phyloP scores from a whole-genome alignment of 2,113 vertebrate genomes.

The Recurvirostra avosetta region DNA sequence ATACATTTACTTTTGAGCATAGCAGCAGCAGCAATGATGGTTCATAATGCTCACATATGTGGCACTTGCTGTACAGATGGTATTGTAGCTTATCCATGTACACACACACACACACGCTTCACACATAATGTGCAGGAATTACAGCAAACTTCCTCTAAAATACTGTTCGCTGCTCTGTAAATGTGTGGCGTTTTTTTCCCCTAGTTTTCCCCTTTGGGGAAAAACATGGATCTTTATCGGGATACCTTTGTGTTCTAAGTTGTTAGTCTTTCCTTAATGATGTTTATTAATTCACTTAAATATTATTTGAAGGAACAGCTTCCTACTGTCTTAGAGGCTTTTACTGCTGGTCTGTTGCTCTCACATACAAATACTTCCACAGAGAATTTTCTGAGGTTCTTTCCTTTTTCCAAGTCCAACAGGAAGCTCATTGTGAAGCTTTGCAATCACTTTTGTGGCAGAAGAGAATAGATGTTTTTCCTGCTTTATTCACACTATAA shows the following conservation, averaged over 20 bases:
- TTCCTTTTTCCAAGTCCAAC: conserved; percentile 50
- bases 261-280: neutral
- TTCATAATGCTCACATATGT: conserved; percentile 43
- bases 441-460: conserved; percentile 52
- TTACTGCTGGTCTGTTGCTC: neutral
- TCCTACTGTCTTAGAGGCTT: neutral
- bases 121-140: conserved; percentile 32
- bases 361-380: conserved; percentile 29
- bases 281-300: neutral
- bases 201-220: neutral
- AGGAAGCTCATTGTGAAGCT: conserved; percentile 55
- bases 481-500: conserved; percentile 41
- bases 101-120: conserved; percentile 7
- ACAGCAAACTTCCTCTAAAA: conserved; percentile 27
- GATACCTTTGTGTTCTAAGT: neutral
- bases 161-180: neutral
- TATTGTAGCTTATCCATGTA: conserved; percentile 39
- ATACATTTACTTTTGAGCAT: conserved; percentile 13
- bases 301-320: conserved; percentile 30
- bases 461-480: conserved; percentile 51
- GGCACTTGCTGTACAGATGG: conserved; percentile 51
- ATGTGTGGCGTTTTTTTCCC: neutral
- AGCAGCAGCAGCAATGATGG: conserved; percentile 26
- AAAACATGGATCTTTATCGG: neutral
- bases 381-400: conserved; percentile 48